Conservation (phyloP, 2,888 invertebrate genomes). For the Ganaspis brasiliensis region DNA sequence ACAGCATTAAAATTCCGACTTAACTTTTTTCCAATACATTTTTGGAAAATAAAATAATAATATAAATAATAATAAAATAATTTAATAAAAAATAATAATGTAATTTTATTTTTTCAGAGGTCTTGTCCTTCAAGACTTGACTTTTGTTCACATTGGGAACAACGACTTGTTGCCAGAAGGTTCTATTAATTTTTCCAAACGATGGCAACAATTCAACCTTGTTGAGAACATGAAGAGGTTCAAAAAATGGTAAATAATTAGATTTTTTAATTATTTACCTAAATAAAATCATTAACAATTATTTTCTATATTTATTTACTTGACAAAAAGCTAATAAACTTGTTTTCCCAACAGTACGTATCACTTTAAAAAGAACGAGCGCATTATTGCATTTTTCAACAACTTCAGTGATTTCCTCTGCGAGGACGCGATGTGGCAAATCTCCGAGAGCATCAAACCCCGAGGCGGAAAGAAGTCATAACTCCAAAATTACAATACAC, state of each 20-base stretch:
- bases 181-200: conserved; percentile 96
- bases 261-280: not conserved
- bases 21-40: no score
- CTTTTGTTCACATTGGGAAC: conserved; percentile 99
- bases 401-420: conserved; percentile 97
- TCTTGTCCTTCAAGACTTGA: conserved; percentile 98
- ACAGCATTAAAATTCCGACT: no score
- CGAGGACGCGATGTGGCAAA: conserved; percentile 99
- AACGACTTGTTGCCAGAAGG: conserved; percentile 93
- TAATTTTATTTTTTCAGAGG: conserved; percentile 87
- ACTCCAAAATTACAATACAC: conserved; percentile 73
- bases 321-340: not conserved
- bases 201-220: conserved; percentile 99
- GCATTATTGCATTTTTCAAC: conserved; percentile 96
- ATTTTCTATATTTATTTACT: not conserved
- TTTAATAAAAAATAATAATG: conserved; percentile 29
- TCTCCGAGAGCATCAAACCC: conserved; percentile 98
- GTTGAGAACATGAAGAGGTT: conserved; percentile 99
- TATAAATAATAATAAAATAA: no score
- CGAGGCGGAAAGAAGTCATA: conserved; percentile 85
- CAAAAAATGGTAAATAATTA: conserved; percentile 91
- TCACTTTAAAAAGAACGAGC: conserved; percentile 95
- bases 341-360: conserved; percentile 87
- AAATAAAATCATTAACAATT: no score
- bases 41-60: no score